Conservation (phyloP, 2,113 vertebrate species). For the Cinclus cinclus region DNA sequence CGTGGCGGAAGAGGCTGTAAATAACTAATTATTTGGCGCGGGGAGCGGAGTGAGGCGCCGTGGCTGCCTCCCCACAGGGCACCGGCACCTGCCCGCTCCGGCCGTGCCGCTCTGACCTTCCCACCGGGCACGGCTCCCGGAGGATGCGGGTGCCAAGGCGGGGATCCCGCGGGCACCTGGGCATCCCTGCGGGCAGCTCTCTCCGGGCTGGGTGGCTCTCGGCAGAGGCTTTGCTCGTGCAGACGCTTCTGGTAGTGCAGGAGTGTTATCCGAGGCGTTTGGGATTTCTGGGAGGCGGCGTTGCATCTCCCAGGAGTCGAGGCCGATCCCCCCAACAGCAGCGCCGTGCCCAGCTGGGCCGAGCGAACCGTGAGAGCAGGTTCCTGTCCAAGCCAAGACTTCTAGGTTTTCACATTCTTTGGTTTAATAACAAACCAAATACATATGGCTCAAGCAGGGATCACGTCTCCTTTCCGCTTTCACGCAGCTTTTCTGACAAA, state of each 20-base stretch:
- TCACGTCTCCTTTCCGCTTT: background rate
- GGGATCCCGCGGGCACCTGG: accelerated
- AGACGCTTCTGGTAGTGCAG: accelerated
- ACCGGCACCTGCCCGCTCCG: background rate
- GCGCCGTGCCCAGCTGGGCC: background rate
- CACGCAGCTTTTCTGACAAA: background rate
- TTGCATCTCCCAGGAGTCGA: background rate
- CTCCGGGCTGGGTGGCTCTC: background rate
- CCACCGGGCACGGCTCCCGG: accelerated
- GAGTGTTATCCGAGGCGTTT: accelerated
- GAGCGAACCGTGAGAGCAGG: background rate
- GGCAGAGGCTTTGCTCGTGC: background rate
- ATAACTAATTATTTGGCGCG: conserved; percentile 33
- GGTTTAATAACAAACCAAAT: conserved; percentile 15
- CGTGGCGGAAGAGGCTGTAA: conserved; percentile 20
- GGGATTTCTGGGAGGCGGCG: accelerated
- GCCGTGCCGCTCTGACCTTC: background rate
- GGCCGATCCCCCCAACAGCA: background rate
- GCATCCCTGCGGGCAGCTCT: background rate
- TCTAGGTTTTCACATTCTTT: conserved; percentile 22
- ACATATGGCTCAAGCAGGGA: background rate
- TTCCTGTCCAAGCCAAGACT: background rate
- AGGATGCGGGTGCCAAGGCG: background rate
- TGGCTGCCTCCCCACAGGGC: background rate
- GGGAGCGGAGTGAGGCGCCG: background rate